Base-by-base conservation (phyloP, 2,888 invertebrate species). In the Drosophila ezoana region DNA sequence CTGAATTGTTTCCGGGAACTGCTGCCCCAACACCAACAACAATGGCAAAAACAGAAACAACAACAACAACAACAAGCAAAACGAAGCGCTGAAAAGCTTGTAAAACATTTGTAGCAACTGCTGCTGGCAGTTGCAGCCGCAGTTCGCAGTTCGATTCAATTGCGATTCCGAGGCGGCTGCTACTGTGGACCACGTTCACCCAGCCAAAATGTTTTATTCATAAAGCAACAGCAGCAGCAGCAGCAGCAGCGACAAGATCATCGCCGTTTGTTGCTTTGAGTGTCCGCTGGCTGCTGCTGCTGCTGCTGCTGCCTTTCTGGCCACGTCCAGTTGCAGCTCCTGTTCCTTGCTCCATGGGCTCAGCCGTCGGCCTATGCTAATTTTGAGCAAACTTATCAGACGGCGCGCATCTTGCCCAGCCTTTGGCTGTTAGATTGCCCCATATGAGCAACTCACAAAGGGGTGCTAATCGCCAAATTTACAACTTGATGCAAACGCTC, bases 391-490 rank as follows among this genome's bases (percentile, higher is more conserved):
- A 76, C 78, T 84, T 87, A 87, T 87, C 88, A 76, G 76, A 72
- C 78, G 87, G 76, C 76, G 75, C 78, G 75, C 78, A 88, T 87
- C 88, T 87, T 68, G 72, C 74, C 71, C 72, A 81, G 79, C 84
- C 60, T 75, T 72, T 70, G 78, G 48, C 84, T 66, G 79, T 81
- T 86, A 83, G 83, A 82, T 75, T 64, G 65, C 58, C 75, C 60
- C 62, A 72, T 70, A 79, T 65, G 59, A 63, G 56, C 70, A 79
- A 79, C 79, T 65, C 81, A 73, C 72, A 80, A 81, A 89, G 84
- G 90, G 89, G 89, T 90, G 90, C 89, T 90, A 90, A 90, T 90
- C 89, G 90, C 84, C 87, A 87, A 90, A 90, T 90, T 90, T 90
- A 89, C 89, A 89, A 89, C 90, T 81, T 79, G 89, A 89, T 90